These are phyloP conservation scores for Sinohyriopsis cumingii DNA, from an alignment of 2,888 invertebrate genomes.

Conservation along the genomic window DNA sequence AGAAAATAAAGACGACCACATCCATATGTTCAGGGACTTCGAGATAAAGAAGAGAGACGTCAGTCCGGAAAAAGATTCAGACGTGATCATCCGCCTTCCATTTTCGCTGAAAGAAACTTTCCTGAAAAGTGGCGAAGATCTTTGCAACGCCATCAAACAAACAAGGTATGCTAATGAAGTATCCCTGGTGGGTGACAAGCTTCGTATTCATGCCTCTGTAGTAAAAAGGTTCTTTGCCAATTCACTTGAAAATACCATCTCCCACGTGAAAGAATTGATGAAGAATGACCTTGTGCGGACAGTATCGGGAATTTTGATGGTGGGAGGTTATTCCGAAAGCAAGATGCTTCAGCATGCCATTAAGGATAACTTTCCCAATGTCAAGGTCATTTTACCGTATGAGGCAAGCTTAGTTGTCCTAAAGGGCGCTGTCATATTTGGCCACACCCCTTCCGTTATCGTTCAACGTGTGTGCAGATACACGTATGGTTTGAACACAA, in stretches of 20 bases:
- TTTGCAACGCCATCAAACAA: constrained; percentile 14
- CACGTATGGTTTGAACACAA: constrained; percentile 21
- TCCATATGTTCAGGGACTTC: constrained; percentile 10
- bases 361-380: constrained; percentile 11
- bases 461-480: constrained; percentile 12
- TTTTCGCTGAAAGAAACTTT: constrained; percentile 18
- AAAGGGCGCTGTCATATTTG: constrained; percentile 29
- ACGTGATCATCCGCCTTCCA: constrained; percentile 14
- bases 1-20: constrained; percentile 1
- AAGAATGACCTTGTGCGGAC: constrained; percentile 5
- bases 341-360: constrained; percentile 16
- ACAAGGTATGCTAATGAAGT: constrained; percentile 13
- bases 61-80: neutral
- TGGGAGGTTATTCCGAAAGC: constrained; percentile 31
- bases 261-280: constrained; percentile 14
- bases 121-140: constrained; percentile 13
- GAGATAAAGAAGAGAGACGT: constrained; percentile 9
- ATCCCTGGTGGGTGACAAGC: constrained; percentile 20
- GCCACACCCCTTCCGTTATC: constrained; percentile 19
- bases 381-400: constrained; percentile 17
- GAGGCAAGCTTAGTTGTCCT: constrained; percentile 27
- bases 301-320: constrained; percentile 22
- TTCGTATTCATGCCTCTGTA: constrained; percentile 8
- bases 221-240: constrained; percentile 15
- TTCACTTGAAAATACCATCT: constrained; percentile 8